Evolutionary conservation across 1,140 invertebrate genomes (phyloP), one percentile per base, ranked within the genome.

Genomic region (Delia radicum): DNA sequence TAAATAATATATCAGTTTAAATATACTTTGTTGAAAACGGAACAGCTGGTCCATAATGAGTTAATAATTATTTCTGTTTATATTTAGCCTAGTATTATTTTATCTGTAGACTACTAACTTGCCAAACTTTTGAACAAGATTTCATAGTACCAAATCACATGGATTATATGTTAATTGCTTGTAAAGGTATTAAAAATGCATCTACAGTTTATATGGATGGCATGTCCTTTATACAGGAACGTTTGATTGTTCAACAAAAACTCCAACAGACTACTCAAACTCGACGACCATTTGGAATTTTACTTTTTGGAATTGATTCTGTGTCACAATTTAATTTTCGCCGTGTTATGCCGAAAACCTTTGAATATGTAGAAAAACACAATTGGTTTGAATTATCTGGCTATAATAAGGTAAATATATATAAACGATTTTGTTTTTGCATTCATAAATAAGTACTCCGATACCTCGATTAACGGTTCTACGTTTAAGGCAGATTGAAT

Each of bases 301-400:
- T 82, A 3, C 78, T 82, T 78, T 81, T 79, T 15, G 81, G 81
- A 55, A 79, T 82, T 18, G 81, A 82, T 42, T 77, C 76, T 0
- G 21, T 82, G 5, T 82, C 81, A 3, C 67, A 79, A n/a, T 79
- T 88, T 1, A 87, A 87, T 80, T 87, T 88, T 82, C 80, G 80
- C 0, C 80, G 81, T 2, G 79, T 78, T 77, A 79, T 80, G 75
- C 76, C 80, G 77, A 76, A 78, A 81, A 73, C 81, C 0, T 67
- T 78, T 18, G 42, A 78, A 26, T 81, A 74, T 33, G 63, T 82
- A 0, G 69, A 74, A n/a, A 74, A 77, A 2, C 75, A 77, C 0
- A 79, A 78, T 0, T 81, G 81, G 80, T 80, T 75, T 42, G 81
- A 84, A 73, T 75, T 81, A 78, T 77, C 73, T 63, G 81, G 81